Evolutionary conservation across 1,140 invertebrate genomes (phyloP), one percentile per base, ranked within the genome.

Genomic region (Eurosta solidaginis): DNA sequence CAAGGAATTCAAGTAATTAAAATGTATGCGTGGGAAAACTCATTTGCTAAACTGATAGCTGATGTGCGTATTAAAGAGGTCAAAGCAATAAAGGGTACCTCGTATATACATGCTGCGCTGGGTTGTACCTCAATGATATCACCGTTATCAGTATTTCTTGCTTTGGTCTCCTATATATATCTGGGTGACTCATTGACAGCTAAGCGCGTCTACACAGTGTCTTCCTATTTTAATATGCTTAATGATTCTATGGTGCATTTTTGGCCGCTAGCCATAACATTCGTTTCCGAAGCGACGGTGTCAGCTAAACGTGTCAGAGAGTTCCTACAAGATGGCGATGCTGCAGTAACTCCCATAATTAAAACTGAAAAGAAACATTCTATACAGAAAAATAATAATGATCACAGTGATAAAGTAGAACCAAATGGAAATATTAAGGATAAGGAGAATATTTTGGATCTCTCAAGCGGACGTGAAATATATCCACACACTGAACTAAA

Each of bases 11-110:
- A 93, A 79, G 92, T 93, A 1, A 96, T 94, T 33, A 98, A 98
- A 89, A 97, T 97, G 95, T 96, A 96, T 83, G 92, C 94, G 0
- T 97, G 95, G 95, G 95, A 97, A 85, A 91, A 92, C 77, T 94
- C 94, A 0, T 96, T 96, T 84, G 92, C 92, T 3, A 90, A 90
- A 75, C 88, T 95, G 36, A 91, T 96, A 12, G 90, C 83, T n/a
- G 81, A 85, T 0, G 84, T 86, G 14, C 81, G 76, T 79, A 91
- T 91, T 76, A 91, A 91, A 82, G 92, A 93, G 87, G 90, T 95
- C 76, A 90, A 89, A 75, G 91, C 93, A 0, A 93, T 96, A 20
- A 82, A 82, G 0, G 85, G 86, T 22, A 85, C 85, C 3, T 79
- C 82, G 7, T 87, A 87, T 44, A 83, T 88, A 74, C 82, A 85